Base-by-base conservation (phyloP, 2,888 invertebrate genomes). In the Acleris sparsana region DNA sequence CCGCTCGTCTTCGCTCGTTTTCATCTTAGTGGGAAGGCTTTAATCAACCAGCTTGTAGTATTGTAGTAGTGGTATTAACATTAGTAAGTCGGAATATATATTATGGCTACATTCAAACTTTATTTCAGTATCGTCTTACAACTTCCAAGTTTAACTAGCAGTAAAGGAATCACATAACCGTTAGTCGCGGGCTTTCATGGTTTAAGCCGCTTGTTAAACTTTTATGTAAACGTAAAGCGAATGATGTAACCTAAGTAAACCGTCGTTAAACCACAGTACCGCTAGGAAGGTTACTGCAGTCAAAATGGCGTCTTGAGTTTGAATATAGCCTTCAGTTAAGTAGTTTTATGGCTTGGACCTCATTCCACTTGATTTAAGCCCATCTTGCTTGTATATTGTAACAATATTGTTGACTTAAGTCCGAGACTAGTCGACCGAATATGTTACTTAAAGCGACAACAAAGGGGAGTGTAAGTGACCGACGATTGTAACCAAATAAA, bases 391-490 rank as follows among this genome's bases (percentile, higher is more conserved):
- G 7, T 9, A 33, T 33, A 33, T 33, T 33, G 33, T 9, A 9
- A 9, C 9, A 33, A 33, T 33, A 9, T 33, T 33, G 2, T 33
- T 2, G 33, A 33, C 2, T 29, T 9, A 33, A 33, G 33, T 1
- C 33, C 3, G 33, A 33, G 3, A 33, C 7, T 33, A 9, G 33
- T 69, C 69, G 72, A 78, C 75, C 73, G 74, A 80, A 83, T 82
- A 75, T 80, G 71, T 64, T 71, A 73, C 70, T 73, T 75, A 77
- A 75, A 76, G 73, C 72, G 73, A 69, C 71, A 70, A 48, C 70
- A 75, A 63, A 71, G 69, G 68, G 72, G 68, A 64, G 69, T 67
- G 68, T 71, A 73, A 75, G 73, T 80, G 77, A 76, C 74, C 73
- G 69, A 69, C 67, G 69, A 69, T 63, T 33, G 67, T 69, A 66